Base-by-base conservation (phyloP, 1,140 invertebrate genomes). In the Parapsyche elsis region DNA sequence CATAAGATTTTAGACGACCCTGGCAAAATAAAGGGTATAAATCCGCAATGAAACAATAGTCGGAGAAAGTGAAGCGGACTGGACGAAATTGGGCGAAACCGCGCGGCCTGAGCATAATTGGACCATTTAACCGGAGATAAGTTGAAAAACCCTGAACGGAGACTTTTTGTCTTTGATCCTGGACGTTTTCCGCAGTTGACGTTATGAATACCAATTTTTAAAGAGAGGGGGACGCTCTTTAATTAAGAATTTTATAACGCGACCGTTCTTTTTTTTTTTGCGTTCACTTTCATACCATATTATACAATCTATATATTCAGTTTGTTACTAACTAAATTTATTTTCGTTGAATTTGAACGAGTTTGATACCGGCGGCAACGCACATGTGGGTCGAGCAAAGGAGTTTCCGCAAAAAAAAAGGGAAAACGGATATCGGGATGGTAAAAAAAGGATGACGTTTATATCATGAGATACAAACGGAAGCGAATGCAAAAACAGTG, bases 181-280 rank as follows among this genome's bases (percentile, higher is more conserved):
- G 9, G 61, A 21, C 30, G 71, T 73, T 75, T 75, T 75, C 49
- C 44, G 21, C 46, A 24, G 23, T 7, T 19, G 73, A 57, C 49
- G 49, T 57, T 57, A 75, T 75, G 73, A 75, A 75, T 75, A 75
- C 73, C 73, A 75, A 75, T 75, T 49, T 14, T 26, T 24, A 26
- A 9, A 26, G 9, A 30, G 64, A 24, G 21, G 38, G 0, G 46
- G 5, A 23, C 16, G 46, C 16, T 46, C 26, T 75, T 75, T 75
- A 75, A 75, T 75, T 57, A 75, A 75, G 73, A 75, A 75, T 75
- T 75, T 75, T 75, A 75, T 46, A 75, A 30, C 45, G 46, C 45
- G 23, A 30, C 38, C 23, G 19, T 53, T 24, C 14, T 1, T 49
- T 24, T 12, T 75, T 16, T 16, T 2, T 53, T n/a, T n/a, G n/a